Percentiles rank a stretch among this genome's conserved stretches.
Evolutionary conservation across 1,140 invertebrate species (phyloP).

Genomic region (Temnothorax nylanderi): DNA sequence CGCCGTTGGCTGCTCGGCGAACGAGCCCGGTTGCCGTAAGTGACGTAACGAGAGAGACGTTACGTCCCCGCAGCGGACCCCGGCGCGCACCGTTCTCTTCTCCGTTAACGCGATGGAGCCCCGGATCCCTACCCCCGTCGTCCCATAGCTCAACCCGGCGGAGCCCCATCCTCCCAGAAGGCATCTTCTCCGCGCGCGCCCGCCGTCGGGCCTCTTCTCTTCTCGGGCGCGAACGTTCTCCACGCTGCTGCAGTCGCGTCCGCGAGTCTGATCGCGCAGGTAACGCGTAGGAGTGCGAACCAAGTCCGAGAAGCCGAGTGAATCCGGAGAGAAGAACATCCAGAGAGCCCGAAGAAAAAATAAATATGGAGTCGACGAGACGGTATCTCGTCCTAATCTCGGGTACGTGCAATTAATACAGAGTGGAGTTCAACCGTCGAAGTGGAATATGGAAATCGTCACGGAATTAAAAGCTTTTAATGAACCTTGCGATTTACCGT

Average conservation of each 20-base stretch:
- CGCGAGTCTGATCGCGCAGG: constrained; percentile 67
- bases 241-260: constrained; percentile 65
- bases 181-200: constrained; percentile 43
- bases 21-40: constrained; percentile 38
- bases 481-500: neutral
- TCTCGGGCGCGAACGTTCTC: constrained; percentile 54
- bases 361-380: constrained; percentile 51
- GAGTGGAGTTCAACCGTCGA: neutral
- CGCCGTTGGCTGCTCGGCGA: constrained; percentile 39
- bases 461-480: neutral
- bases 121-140: constrained; percentile 23
- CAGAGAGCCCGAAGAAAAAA: neutral
- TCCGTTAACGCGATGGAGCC: constrained; percentile 2
- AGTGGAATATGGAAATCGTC: neutral
- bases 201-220: constrained; percentile 41
- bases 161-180: constrained; percentile 64
- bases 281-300: constrained; percentile 62
- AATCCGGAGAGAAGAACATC: constrained; percentile 4
- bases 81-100: constrained; percentile 39
- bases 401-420: constrained; percentile 61
- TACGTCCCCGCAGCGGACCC: constrained; percentile 53
- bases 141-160: neutral
- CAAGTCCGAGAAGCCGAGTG: constrained; percentile 1
- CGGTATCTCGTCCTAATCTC: constrained; percentile 40
- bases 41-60: constrained; percentile 68